Base-by-base conservation (phyloP, 2,888 invertebrate genomes). In the Cataglyphis cursor region DNA sequence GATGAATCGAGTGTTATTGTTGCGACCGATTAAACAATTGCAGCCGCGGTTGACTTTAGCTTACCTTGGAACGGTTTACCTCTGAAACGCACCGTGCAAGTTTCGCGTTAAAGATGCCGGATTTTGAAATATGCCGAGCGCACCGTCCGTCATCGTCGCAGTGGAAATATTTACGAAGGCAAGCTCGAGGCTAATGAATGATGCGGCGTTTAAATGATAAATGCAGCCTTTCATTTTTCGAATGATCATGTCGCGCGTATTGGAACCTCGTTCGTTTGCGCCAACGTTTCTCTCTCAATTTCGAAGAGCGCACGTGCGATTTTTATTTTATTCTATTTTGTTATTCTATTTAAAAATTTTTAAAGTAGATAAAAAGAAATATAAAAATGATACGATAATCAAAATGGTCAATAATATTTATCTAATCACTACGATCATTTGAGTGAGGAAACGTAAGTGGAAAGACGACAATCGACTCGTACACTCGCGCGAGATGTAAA, bases 1-100 rank as follows among this genome's bases (percentile, higher is more conserved):
- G 90, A 90, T 86, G 90, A 91, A 91, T 91, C 90, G 85, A 90
- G 87, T 89, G 90, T 90, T 90, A 86, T 88, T 90, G 88, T 84
- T 89, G 81, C 83, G 81, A 74, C 64, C 85, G 90, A 90, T 90
- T 88, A 90, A 90, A 90, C 91, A 91, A 90, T 89, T 90, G 84
- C 84, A 82, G 73, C 83, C 74, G 76, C 87, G 87, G 89, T 80
- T 83, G 88, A 59, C 84, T 87, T 86, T 83, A 81, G 62, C 6
- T 90, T 82, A 87, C 90, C 90, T 90, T 90, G 90, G 64, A 86
- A 87, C 83, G 83, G 85, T 91, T 90, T 91, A 87, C 85, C 88
- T 91, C 86, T 82, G 73, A 84, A 90, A 89, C 62, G 44, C 31
- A 31, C 66, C 76, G 88, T 28, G 78, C 85, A 82, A 81, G 68